phyloP scores from a whole-genome alignment of 2,113 vertebrate species.

The Ptyas mucosa region DNA sequence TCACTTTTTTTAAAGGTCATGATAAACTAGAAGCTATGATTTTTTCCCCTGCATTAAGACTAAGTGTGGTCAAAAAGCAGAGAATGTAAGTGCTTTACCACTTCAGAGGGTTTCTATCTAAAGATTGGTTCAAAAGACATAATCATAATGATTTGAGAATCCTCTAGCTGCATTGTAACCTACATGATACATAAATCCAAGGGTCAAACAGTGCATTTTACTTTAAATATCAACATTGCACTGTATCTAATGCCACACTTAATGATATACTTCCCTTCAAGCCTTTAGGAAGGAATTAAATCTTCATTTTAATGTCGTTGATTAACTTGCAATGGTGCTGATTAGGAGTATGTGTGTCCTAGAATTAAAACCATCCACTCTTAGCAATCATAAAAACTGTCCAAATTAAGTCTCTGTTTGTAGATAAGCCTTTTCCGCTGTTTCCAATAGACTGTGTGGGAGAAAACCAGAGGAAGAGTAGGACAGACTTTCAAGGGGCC shows the following conservation, averaged over 20 bases:
- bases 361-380: neutral
- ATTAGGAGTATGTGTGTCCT: neutral
- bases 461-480: neutral
- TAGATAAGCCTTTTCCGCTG: neutral
- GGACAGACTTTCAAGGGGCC: neutral
- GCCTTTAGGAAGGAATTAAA: neutral
- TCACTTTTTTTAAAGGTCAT: constrained; percentile 7
- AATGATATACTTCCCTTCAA: neutral
- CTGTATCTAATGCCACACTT: neutral
- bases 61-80: neutral
- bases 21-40: neutral
- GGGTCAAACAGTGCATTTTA: neutral
- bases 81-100: neutral
- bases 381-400: neutral
- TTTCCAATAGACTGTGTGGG: neutral
- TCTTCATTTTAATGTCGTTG: neutral
- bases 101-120: neutral
- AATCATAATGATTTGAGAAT: neutral
- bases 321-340: neutral
- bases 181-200: neutral
- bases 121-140: neutral
- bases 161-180: neutral
- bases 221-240: neutral
- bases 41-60: neutral
- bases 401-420: neutral